Percentiles rank a stretch among this genome's conserved stretches.
Conservation (phyloP, 2,888 invertebrate genomes). For the Chrysomela aeneicollis region DNA sequence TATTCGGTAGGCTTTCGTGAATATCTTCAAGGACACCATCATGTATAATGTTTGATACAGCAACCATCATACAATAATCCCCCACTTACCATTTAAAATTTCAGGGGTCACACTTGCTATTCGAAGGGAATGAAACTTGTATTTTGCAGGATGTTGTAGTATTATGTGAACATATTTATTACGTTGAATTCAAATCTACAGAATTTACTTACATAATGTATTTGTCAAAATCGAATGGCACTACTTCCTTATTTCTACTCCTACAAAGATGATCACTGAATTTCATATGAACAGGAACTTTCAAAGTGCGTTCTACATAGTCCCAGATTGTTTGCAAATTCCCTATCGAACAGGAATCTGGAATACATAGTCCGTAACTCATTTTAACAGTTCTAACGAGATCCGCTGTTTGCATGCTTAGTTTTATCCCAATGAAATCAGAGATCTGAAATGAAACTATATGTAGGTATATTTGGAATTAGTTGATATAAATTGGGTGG, state of each 20-base stretch:
- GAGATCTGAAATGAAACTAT: constrained; percentile 30
- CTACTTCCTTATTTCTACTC: constrained; percentile 36
- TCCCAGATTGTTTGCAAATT: constrained; percentile 45
- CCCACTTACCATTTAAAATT: too few species aligned
- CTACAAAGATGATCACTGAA: constrained; percentile 40
- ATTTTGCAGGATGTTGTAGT: too few species aligned
- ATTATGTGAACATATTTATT: too few species aligned
- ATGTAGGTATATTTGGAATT: too few species aligned
- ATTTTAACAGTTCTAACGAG: constrained; percentile 29
- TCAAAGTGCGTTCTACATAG: constrained; percentile 41
- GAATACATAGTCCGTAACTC: constrained; percentile 43
- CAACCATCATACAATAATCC: too few species aligned
- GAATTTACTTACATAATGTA: constrained; percentile 29
- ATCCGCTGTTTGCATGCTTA: constrained; percentile 23
- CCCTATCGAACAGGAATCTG: constrained; percentile 42
- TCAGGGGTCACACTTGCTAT: too few species aligned
- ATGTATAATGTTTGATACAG: too few species aligned
- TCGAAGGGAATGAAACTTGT: too few species aligned
- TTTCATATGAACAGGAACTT: constrained; percentile 37
- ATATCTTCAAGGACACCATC: too few species aligned
- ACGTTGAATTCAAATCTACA: too few species aligned
- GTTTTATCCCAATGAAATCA: constrained; percentile 22
- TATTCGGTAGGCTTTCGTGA: too few species aligned
- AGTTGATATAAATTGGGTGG: too few species aligned
- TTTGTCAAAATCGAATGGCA: constrained; percentile 36